Evolutionary conservation across 2,797 vertebrate species (phyloP).

Genomic region (Coreius guichenoti): DNA sequence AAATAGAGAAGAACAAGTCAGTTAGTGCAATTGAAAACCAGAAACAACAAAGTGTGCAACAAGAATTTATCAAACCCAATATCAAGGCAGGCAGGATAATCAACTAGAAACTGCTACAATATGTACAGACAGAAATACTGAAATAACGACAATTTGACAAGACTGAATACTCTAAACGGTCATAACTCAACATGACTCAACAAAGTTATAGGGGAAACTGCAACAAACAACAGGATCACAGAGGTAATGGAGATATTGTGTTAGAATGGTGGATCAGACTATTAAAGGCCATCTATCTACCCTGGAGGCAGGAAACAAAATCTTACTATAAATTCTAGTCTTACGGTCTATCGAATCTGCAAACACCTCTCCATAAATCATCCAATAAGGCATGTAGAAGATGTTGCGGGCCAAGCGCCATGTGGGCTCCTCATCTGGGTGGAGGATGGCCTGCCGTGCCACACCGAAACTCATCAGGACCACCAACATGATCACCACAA

Average conservation of each 20-base stretch:
- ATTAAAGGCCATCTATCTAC: constrained; percentile 86
- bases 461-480: constrained; percentile 99
- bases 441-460: constrained; percentile 95
- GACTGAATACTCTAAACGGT: neutral
- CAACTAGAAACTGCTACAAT: neutral
- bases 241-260: neutral
- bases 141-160: constrained; percentile 4
- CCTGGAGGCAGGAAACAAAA: constrained; percentile 93
- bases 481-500: constrained; percentile 99
- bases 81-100: constrained; percentile 10
- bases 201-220: neutral
- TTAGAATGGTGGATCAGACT: constrained; percentile 43
- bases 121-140: neutral
- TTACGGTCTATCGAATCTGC: constrained; percentile 99
- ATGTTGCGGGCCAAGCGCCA: constrained; percentile 98
- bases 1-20: constrained; percentile 44
- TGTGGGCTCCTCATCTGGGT: constrained; percentile 96
- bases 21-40: constrained; percentile 33
- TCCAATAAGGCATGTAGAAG: constrained; percentile 99
- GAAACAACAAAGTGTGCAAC: neutral
- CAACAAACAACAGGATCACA: neutral
- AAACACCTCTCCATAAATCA: constrained; percentile 99
- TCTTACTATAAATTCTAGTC: constrained; percentile 99
- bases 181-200: constrained; percentile 3
- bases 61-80: neutral